These are phyloP conservation scores for Magallana angulata DNA, from an alignment of 1,140 invertebrate genomes.

Conservation along the genomic window DNA sequence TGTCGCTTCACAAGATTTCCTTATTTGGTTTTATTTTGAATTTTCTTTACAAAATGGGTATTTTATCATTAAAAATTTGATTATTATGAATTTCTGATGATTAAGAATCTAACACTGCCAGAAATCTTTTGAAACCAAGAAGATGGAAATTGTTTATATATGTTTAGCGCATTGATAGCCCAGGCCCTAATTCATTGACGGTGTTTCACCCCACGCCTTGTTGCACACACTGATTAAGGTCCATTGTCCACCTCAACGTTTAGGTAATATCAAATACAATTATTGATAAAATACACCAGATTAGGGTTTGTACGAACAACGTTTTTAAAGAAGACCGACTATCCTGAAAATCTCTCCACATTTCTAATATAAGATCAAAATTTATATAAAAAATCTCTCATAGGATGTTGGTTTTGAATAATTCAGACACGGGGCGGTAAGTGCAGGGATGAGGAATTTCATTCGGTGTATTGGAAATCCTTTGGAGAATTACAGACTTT, in stretches of 20 bases:
- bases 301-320: background rate
- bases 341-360: conserved; percentile 1
- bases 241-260: background rate
- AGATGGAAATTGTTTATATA: no score
- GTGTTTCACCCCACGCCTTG: no score
- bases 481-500: background rate
- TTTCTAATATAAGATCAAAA: background rate
- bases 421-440: conserved; percentile 11
- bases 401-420: conserved; percentile 27
- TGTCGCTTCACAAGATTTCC: no score
- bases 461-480: conserved; percentile 30
- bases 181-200: no score
- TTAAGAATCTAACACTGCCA: no score
- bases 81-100: no score
- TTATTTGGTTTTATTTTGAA: no score
- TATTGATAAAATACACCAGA: background rate
- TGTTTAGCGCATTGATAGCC: no score
- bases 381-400: conserved; percentile 29
- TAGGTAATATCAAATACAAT: background rate
- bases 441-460: background rate
- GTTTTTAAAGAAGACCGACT: background rate
- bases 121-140: no score
- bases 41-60: no score
- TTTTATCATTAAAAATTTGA: no score
- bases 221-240: background rate